These are phyloP conservation scores for Artibeus lituratus DNA, from an alignment of 2,797 vertebrate genomes.

Conservation along the genomic window DNA sequence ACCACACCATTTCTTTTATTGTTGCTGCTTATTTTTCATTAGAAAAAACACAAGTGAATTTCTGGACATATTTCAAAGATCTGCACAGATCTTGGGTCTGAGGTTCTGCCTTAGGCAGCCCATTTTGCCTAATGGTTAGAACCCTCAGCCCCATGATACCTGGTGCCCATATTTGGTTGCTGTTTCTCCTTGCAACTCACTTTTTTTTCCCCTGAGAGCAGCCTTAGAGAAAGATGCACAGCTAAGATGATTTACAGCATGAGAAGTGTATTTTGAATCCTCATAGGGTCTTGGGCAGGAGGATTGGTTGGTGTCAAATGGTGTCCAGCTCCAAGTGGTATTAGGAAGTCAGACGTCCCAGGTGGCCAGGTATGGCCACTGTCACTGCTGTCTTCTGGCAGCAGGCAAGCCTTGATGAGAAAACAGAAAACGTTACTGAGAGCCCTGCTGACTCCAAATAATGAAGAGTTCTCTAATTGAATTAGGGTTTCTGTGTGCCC, in stretches of 20 bases:
- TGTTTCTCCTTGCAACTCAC: neutral
- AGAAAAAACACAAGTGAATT: slow-evolving; percentile 40
- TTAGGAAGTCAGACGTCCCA: slow-evolving; percentile 56
- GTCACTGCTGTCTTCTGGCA: slow-evolving; percentile 52
- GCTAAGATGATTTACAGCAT: slow-evolving; percentile 43
- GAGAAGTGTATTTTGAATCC: slow-evolving; percentile 63
- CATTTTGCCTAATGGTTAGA: neutral
- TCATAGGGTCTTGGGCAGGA: neutral
- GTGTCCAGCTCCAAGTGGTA: slow-evolving; percentile 67
- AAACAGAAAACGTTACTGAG: slow-evolving; percentile 50
- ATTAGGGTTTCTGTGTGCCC: neutral
- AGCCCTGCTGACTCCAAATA: neutral
- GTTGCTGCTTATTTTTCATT: slow-evolving; percentile 39
- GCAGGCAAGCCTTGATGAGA: slow-evolving; percentile 61
- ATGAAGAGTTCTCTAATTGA: neutral
- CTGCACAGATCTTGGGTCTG: slow-evolving; percentile 48
- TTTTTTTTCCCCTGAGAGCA: neutral
- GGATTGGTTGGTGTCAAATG: slow-evolving; percentile 10
- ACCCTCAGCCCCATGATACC: neutral
- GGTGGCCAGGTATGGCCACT: slow-evolving; percentile 34
- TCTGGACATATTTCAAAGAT: slow-evolving; percentile 51
- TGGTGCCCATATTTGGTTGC: neutral
- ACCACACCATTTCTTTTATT: slow-evolving; percentile 48
- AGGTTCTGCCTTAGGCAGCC: slow-evolving; percentile 10
- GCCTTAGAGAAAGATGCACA: slow-evolving; percentile 26